Evolutionary conservation across 2,797 vertebrate species (phyloP).

Genomic region (Graptemys geographica): DNA sequence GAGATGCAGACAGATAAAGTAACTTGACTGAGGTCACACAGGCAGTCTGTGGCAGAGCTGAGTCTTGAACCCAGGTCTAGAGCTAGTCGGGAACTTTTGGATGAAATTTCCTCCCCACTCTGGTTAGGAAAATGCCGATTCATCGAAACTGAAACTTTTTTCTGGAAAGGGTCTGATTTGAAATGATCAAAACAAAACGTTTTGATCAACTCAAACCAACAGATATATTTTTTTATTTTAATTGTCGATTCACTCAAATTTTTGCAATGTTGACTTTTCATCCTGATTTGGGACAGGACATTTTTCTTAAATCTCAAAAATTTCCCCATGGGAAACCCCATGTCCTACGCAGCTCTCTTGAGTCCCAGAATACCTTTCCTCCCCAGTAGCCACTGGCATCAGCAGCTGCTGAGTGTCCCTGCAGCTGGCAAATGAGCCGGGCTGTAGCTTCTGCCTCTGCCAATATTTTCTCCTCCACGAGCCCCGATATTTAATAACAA

Average conservation of each 20-base stretch:
- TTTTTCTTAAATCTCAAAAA: not conserved
- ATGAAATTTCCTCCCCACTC: not conserved
- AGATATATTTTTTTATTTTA: not conserved
- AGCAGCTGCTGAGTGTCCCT: not conserved
- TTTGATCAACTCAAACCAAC: not conserved
- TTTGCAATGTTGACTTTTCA: not conserved
- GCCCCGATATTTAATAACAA: slow-evolving; percentile 18
- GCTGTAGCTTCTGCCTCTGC: not conserved
- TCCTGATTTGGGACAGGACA: not conserved
- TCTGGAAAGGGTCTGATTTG: not conserved
- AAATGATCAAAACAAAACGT: not conserved
- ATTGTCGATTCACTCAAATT: not conserved
- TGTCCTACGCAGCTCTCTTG: not conserved
- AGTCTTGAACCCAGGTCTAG: not conserved
- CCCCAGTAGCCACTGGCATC: not conserved
- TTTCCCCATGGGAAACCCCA: not conserved
- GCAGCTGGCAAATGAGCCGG: not conserved
- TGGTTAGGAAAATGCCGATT: not conserved
- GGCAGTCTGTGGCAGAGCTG: no score
- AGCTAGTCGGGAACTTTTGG: not conserved
- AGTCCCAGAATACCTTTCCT: not conserved
- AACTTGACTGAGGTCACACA: not conserved
- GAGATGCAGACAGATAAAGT: not conserved
- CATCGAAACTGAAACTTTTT: not conserved
- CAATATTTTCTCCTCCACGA: not conserved